Evolutionary conservation across 2,113 vertebrate genomes (phyloP), one percentile per base, ranked within the genome.

Genomic region (Silurus meridionalis): DNA sequence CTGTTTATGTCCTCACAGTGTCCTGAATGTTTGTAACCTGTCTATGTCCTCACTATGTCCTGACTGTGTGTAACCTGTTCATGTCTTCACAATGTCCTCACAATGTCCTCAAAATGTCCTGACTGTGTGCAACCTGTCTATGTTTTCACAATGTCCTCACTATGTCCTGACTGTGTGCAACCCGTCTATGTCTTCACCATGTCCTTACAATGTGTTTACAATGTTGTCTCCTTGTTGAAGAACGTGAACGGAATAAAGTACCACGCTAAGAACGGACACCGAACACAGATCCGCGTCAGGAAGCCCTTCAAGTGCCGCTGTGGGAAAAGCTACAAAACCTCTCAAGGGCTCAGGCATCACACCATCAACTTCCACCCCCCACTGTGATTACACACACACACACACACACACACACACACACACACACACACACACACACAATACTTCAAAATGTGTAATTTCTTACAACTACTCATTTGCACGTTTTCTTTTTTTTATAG

Each of bases 311-410:
- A 99, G 91, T 99, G 98, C 91, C 98, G 98, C 91, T 99, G 98
- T n/a, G 98, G 98, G 58, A 99, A 99, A 95, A 99, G 98, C 96
- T 99, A 99, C 96, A 99, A 99, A 96, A 99, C 98, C 91, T 97
- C 98, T 92, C 98, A 99, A 96, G 98, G 98, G 90, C 96, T 99
- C 94, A 95, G 98, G 91, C 98, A 99, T 94, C 98, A 99, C 94
- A 99, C 98, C 95, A 98, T 99, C 96, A 99, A 98, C 91, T 99
- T 99, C 94, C 98, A 99, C 82, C 97, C 98, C 48, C 98, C 88
- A 23, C 83, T 89, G 88, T 89, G 88, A 89, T 83, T 14, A 63
- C 7, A 25, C 19, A 78, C 72, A 64, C 83, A 64, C 83, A 64
- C 83, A 21, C 37, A 55, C 83, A 61, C 53, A 25, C 50, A 69